Evolutionary conservation across 2,888 invertebrate genomes (phyloP).

Genomic region (Hyposoter dolosus): DNA sequence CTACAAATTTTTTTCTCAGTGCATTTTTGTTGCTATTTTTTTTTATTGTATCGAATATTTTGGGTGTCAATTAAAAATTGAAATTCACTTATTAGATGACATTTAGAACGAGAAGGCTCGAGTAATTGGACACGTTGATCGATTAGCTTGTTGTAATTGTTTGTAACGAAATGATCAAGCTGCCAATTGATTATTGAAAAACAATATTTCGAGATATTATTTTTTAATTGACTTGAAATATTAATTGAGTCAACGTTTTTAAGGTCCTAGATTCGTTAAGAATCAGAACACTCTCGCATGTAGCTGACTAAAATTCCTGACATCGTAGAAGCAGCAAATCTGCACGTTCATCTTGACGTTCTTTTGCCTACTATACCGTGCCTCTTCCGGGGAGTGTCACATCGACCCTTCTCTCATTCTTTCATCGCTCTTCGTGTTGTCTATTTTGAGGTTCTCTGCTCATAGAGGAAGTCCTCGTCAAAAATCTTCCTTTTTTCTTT

Average conservation of each 20-base stretch:
- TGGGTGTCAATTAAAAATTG: background rate
- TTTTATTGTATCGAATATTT: background rate
- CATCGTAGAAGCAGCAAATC: slow-evolving; percentile 25
- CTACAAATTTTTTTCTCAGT: no score
- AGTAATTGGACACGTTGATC: background rate
- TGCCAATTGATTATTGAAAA: no score
- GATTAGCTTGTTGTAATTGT: background rate
- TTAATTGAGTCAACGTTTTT: background rate
- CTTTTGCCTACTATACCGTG: slow-evolving; percentile 42
- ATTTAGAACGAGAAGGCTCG: background rate
- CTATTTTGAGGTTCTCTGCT: slow-evolving; percentile 28
- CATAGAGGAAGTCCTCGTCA: slow-evolving; percentile 6
- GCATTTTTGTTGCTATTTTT: background rate
- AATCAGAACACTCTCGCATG: slow-evolving; percentile 1
- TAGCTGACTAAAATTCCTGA: slow-evolving; percentile 21
- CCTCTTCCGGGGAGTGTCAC: slow-evolving; percentile 65
- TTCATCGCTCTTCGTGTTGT: slow-evolving; percentile 20
- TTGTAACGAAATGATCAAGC: background rate
- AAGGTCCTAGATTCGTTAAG: background rate
- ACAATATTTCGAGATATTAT: no score
- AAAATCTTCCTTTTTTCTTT: background rate
- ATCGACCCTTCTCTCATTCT: slow-evolving; percentile 26
- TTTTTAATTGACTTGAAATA: background rate
- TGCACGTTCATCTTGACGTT: slow-evolving; percentile 48
- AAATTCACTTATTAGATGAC: background rate